These are phyloP conservation scores for Carassius carassius DNA, from an alignment of 2,113 vertebrate species.

Conservation along the genomic window DNA sequence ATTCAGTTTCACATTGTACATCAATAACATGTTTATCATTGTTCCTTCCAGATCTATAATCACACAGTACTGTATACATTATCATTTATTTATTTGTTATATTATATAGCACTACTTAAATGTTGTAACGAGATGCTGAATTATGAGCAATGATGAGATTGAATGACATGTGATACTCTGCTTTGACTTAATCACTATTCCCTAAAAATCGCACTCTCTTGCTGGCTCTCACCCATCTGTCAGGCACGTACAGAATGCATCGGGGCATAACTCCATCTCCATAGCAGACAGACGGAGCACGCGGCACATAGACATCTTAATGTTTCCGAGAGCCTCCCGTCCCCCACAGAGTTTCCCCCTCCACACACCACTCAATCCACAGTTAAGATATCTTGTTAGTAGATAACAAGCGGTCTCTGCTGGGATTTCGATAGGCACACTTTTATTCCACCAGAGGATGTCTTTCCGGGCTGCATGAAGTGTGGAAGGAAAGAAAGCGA, in stretches of 20 bases:
- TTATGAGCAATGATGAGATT: background rate
- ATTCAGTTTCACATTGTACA: background rate
- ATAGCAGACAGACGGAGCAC: conserved; percentile 29
- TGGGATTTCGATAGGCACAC: conserved; percentile 55
- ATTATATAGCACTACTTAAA: background rate
- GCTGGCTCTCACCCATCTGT: conserved; percentile 25
- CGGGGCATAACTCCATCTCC: conserved; percentile 19
- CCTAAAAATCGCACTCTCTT: background rate
- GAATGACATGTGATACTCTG: background rate
- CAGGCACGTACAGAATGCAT: background rate
- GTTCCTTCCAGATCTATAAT: background rate
- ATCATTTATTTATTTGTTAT: background rate
- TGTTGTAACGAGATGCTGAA: background rate
- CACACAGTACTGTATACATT: background rate
- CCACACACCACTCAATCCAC: conserved; percentile 54
- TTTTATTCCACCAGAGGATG: conserved; percentile 54
- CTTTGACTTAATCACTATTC: conserved; percentile 22
- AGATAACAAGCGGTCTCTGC: conserved; percentile 60
- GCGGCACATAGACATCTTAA: conserved; percentile 51
- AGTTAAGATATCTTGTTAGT: conserved; percentile 62
- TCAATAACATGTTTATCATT: background rate
- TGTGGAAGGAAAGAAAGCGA: background rate
- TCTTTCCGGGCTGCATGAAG: conserved; percentile 47
- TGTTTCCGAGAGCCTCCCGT: conserved; percentile 39
- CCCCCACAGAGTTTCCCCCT: conserved; percentile 38